Conservation (phyloP, 2,113 vertebrate genomes). For the Seriola dumerili region DNA sequence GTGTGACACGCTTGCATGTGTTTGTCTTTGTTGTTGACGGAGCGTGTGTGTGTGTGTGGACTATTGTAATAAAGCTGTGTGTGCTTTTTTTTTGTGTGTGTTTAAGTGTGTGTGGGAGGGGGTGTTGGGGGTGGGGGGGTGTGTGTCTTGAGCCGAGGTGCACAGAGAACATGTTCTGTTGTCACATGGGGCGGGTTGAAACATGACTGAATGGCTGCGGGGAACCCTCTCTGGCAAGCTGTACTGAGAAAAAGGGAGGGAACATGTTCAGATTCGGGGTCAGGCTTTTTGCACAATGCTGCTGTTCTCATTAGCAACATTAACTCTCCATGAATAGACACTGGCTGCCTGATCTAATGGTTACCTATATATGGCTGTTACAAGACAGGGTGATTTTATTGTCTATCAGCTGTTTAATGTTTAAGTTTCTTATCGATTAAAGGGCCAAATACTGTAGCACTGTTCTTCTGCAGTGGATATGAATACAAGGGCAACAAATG, state of each 20-base stretch:
- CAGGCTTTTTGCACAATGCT: conserved; percentile 44
- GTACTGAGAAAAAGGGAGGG: conserved; percentile 24
- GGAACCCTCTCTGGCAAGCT: conserved; percentile 64
- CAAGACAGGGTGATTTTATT: neutral
- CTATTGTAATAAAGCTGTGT: conserved; percentile 64
- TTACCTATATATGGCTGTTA: neutral
- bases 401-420: neutral
- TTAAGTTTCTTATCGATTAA: neutral
- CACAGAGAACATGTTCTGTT: conserved; percentile 70
- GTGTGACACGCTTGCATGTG: conserved; percentile 78
- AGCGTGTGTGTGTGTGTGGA: conserved; percentile 46
- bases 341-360: conserved; percentile 1
- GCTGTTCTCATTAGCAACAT: conserved; percentile 48
- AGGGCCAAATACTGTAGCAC: neutral
- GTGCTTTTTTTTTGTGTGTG: conserved; percentile 2
- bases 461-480: neutral
- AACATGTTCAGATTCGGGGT: conserved; percentile 48
- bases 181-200: conserved; percentile 75
- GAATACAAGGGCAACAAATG: neutral
- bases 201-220: conserved; percentile 69
- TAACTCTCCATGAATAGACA: conserved; percentile 14
- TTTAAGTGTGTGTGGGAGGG: conserved; percentile 21
- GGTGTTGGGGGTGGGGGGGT: neutral
- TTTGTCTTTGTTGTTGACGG: conserved; percentile 77
- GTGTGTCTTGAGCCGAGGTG: conserved; percentile 54